phyloP scores from a whole-genome alignment of 2,797 vertebrate genomes.

The Neostethus bicornis region DNA sequence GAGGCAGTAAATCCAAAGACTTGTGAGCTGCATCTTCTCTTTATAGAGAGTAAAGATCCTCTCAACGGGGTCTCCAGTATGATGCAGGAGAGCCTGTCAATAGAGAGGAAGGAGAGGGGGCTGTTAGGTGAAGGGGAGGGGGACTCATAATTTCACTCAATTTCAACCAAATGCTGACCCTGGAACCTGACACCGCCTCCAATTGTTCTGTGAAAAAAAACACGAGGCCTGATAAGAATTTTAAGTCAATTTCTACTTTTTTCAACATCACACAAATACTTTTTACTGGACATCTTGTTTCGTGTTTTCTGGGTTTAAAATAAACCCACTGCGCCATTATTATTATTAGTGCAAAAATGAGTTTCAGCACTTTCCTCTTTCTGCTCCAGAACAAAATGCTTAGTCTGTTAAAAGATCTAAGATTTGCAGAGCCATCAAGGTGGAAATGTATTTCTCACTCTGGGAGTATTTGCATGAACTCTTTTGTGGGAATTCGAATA shows the following conservation, averaged over 20 bases:
- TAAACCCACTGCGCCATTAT: background rate
- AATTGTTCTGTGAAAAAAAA: slow-evolving; percentile 53
- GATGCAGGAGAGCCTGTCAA: slow-evolving; percentile 77
- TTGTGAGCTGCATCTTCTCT: slow-evolving; percentile 79
- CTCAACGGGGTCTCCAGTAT: slow-evolving; percentile 83
- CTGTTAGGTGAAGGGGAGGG: slow-evolving; percentile 73
- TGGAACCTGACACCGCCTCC: slow-evolving; percentile 58
- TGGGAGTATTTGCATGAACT: slow-evolving; percentile 57
- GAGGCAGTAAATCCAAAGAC: slow-evolving; percentile 78
- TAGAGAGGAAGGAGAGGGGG: slow-evolving; percentile 55
- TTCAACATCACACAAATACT: background rate
- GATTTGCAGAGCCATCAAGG: slow-evolving; percentile 49
- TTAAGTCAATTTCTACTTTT: slow-evolving; percentile 18
- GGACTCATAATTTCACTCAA: slow-evolving; percentile 75
- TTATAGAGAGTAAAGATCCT: slow-evolving; percentile 84
- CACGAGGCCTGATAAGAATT: slow-evolving; percentile 27
- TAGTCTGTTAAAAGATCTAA: slow-evolving; percentile 67
- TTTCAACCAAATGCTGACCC: slow-evolving; percentile 78
- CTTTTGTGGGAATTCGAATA: slow-evolving; percentile 49
- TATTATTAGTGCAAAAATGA: background rate
- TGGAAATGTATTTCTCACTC: slow-evolving; percentile 42
- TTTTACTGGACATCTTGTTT: background rate
- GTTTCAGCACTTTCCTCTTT: slow-evolving; percentile 56
- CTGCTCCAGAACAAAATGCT: slow-evolving; percentile 57
- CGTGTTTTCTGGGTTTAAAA: slow-evolving; percentile 4